phyloP scores from a whole-genome alignment of 2,797 vertebrate species.

The Linurgus olivaceus region DNA sequence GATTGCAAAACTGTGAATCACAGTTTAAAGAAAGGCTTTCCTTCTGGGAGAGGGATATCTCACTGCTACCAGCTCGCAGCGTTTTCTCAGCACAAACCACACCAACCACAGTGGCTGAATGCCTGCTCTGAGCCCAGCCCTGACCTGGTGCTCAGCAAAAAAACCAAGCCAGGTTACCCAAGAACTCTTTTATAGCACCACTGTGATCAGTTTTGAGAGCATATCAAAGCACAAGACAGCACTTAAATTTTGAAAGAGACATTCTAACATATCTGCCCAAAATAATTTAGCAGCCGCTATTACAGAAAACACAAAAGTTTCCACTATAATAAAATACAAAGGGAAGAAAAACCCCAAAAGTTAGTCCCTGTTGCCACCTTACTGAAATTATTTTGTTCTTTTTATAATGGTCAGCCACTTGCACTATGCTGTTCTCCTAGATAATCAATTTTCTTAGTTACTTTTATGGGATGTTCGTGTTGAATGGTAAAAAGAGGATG shows the following conservation, averaged over 20 bases:
- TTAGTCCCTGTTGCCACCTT: not conserved
- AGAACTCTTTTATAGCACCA: not conserved
- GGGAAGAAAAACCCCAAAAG: accelerated
- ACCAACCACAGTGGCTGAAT: not conserved
- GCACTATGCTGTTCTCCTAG: not conserved
- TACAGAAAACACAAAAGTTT: not conserved
- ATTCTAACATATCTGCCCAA: not conserved
- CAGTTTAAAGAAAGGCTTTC: not conserved
- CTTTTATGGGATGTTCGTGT: not conserved
- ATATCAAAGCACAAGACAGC: not conserved
- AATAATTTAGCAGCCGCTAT: not conserved
- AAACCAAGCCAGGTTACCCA: not conserved
- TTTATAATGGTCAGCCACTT: not conserved
- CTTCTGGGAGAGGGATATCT: not conserved
- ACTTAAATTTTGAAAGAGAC: not conserved
- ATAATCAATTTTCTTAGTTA: not conserved
- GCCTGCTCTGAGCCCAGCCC: not conserved
- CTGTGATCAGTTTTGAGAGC: not conserved
- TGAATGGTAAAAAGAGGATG: not conserved
- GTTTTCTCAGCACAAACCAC: not conserved
- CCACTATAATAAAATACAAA: not conserved
- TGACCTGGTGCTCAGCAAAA: not conserved
- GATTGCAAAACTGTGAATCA: not conserved
- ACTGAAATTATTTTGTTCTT: not conserved
- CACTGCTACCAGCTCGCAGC: not conserved